These are phyloP conservation scores for Melitaea cinxia DNA, from an alignment of 1,140 invertebrate genomes.

Conservation along the genomic window DNA sequence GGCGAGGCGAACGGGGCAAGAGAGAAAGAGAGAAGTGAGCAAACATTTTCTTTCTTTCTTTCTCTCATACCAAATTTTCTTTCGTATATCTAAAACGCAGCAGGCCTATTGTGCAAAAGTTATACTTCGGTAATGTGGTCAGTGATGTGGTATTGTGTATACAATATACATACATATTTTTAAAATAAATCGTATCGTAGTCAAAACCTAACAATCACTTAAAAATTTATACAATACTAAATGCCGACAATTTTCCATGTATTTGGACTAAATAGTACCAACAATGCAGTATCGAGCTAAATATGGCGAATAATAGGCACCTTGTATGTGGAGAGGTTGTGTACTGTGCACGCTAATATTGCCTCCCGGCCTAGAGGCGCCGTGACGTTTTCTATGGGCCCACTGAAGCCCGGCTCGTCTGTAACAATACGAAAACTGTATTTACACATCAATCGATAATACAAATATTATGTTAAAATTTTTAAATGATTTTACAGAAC, in stretches of 20 bases:
- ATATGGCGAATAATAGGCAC: conserved; percentile 71
- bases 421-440: conserved; percentile 43
- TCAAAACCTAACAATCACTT: not conserved
- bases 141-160: too few relatives aligned
- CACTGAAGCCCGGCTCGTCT: conserved; percentile 91
- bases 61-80: too few relatives aligned
- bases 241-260: conserved; percentile 17
- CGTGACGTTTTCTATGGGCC: conserved; percentile 91
- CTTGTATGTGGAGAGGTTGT: conserved; percentile 92
- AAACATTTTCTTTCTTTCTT: too few relatives aligned
- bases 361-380: conserved; percentile 92
- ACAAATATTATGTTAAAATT: not conserved
- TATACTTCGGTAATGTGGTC: too few relatives aligned
- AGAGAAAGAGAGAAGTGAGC: too few relatives aligned
- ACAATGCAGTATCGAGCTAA: conserved; percentile 17
- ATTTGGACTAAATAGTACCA: conserved; percentile 11
- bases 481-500: not conserved
- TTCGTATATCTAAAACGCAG: too few relatives aligned
- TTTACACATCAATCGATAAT: not conserved
- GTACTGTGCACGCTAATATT: conserved; percentile 90
- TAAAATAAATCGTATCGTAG: not conserved
- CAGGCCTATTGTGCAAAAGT: too few relatives aligned
- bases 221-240: conserved; percentile 5
- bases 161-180: too few relatives aligned
- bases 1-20: too few relatives aligned